A percentile compares a stretch with the other conserved stretches of the same genome.
Evolutionary conservation across 2,888 invertebrate genomes (phyloP).

Genomic region (Lycia hirtaria): DNA sequence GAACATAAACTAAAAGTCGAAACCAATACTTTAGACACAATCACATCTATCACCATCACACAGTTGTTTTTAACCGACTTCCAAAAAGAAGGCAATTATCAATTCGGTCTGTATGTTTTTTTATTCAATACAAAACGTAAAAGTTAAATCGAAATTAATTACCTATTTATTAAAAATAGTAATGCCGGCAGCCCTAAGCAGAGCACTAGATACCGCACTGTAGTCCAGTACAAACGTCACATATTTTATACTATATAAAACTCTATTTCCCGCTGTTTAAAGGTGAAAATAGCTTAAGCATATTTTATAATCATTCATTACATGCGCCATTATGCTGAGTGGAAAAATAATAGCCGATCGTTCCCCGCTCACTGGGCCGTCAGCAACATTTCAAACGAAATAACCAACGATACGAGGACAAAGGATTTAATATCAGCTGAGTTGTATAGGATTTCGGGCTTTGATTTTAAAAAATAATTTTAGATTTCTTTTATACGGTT

Average conservation of each 20-base stretch:
- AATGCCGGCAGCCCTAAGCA: conserved; percentile 26
- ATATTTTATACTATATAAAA: conserved; percentile 32
- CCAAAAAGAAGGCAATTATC: too few species aligned
- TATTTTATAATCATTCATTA: conserved; percentile 38
- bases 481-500: too few species aligned
- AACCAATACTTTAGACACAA: too few species aligned
- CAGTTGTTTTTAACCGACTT: too few species aligned
- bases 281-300: conserved; percentile 31
- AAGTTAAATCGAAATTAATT: too few species aligned
- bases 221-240: neutral
- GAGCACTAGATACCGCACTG: conserved; percentile 17
- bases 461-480: neutral
- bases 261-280: conserved; percentile 37
- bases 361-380: conserved; percentile 45
- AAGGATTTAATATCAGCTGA: conserved; percentile 8
- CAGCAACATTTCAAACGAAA: conserved; percentile 34
- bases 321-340: conserved; percentile 47
- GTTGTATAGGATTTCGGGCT: neutral
- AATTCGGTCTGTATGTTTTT: too few species aligned
- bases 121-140: too few species aligned
- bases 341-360: conserved; percentile 53
- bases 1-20: too few species aligned
- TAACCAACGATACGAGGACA: conserved; percentile 20
- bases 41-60: too few species aligned
- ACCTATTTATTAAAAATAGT: neutral